Base-by-base conservation (phyloP, 2,888 invertebrate genomes). In the Volucella bombylans region DNA sequence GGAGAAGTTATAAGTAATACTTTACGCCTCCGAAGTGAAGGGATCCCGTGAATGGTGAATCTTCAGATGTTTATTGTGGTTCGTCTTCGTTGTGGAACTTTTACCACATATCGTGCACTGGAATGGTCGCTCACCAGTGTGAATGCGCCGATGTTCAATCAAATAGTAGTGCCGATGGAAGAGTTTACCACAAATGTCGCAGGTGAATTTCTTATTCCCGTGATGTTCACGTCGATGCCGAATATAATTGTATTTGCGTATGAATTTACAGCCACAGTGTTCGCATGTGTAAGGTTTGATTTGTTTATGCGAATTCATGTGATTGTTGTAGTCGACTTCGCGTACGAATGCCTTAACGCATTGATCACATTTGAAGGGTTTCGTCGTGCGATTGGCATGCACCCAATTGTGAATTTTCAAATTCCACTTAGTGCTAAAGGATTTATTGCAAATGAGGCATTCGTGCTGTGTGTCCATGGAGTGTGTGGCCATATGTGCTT, bases 341-440 rank as follows among this genome's bases (percentile, higher is more conserved):
- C 97, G 94, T 76, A 97, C 95, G 92, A 97, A 97, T 15, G 97
- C 97, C 76, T 96, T 95, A 88, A 96, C 96, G 91, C 97, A 97
- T 87, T 95, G 93, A 86, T 94, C 94, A 92, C 97, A 97, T 90
- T 97, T 97, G 93, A 93, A 97, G 0, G 97, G 97, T 90, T 97
- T 97, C 39, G 96, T 94, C 14, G 95, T 95, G 85, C 97, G 95
- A 67, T 95, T 95, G 73, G 95, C 95, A 92, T 97, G 97, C 65
- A 96, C 96, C 97, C 97, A 97, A 87, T 95, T 95, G 92, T 97
- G 97, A 87, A 96, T 93, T 90, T 97, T 96, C 67, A 97, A 93
- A 92, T 97, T 97, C 96, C 97, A 97, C 90, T 96, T 96, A 87
- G 97, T 97, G 87, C 96, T 95, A 92, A 97, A 97, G 41, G 95